Base-by-base conservation (phyloP, 2,797 vertebrate species). In the Tenualosa thibaudeaui region DNA sequence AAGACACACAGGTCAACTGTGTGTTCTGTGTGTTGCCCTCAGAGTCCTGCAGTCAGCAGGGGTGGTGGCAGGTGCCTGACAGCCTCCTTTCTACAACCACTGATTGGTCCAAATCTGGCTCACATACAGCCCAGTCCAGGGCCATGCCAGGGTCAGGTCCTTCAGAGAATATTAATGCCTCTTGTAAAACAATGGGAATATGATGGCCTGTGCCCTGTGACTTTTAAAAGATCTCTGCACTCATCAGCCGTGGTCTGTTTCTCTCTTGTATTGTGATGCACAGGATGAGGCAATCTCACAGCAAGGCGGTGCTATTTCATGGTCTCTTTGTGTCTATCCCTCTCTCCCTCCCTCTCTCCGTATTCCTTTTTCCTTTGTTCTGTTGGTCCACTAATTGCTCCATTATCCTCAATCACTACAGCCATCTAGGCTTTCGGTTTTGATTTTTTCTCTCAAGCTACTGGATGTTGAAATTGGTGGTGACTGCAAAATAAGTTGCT, bases 361-460 rank as follows among this genome's bases (percentile, higher is more conserved):
- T 19, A 19, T 46, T n/a, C 17, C 5, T 31, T 31, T 15, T 78
- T 78, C 17, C 71, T 78, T 78, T 78, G 71, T 78, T 78, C 71
- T 43, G 71, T 17, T 22, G 15, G 71, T 46, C 71, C 71, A 78
- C 71, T 78, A 78, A 78, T 78, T 78, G 71, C 71, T 78, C 71
- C 22, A 78, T 78, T 78, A 78, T 78, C 37, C 71, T 46, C 37
- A 78, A 78, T 78, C 71, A 78, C 71, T 40, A 46, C 17, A 46
- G 40, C 71, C 71, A 78, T 78, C 71, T 46, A 75, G 68, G 68
- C 71, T 78, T 78, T 78, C 68, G 68, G n/a, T 26, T 40, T 75
- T 75, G 31, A 40, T 75, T 78, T 78, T 78, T 78, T 78, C 37
- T 0, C 50, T 31, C 71, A 8, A 46, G 19, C 71, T 46, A 78